Percentiles rank a stretch among this genome's conserved stretches.
phyloP scores from a whole-genome alignment of 2,797 vertebrate genomes.

The Pogonophryne albipinna region DNA sequence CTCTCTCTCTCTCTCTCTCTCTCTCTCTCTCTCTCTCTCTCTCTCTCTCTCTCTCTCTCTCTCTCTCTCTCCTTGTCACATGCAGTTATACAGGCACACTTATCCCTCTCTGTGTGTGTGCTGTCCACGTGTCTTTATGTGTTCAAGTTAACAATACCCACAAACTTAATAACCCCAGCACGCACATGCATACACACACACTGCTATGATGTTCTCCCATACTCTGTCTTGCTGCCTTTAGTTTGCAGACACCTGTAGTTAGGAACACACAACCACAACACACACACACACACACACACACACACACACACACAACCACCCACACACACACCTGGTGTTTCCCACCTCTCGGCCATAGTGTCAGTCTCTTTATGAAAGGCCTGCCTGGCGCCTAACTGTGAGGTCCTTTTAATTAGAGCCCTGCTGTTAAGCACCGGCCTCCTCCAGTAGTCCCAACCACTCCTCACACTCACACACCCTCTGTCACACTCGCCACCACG shows the following conservation, averaged over 20 bases:
- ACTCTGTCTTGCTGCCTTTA: slow-evolving; percentile 25
- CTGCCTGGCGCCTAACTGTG: slow-evolving; percentile 70
- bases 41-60: slow-evolving; percentile 1
- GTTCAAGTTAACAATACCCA: background rate
- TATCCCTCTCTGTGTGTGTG: background rate
- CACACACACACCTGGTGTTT: slow-evolving; percentile 48
- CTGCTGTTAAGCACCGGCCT: slow-evolving; percentile 73
- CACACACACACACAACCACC: slow-evolving; percentile 8
- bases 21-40: background rate
- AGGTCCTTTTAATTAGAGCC: slow-evolving; percentile 81
- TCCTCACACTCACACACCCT: slow-evolving; percentile 58
- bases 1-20: background rate
- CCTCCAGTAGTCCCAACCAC: slow-evolving; percentile 50
- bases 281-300: slow-evolving; percentile 7
- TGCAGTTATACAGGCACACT: slow-evolving; percentile 2
- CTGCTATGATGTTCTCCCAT: background rate
- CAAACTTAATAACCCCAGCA: slow-evolving; percentile 5
- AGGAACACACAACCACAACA: slow-evolving; percentile 3
- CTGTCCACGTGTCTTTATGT: background rate
- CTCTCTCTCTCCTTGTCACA: slow-evolving; percentile 11
- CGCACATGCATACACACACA: background rate
- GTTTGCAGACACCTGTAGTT: slow-evolving; percentile 50
- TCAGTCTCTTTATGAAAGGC: slow-evolving; percentile 64
- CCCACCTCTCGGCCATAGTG: slow-evolving; percentile 59
- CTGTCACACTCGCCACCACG: slow-evolving; percentile 24